Percentiles rank a stretch among this genome's conserved stretches.
phyloP scores from a whole-genome alignment of 2,113 vertebrate genomes.

The Psettodes erumei region DNA sequence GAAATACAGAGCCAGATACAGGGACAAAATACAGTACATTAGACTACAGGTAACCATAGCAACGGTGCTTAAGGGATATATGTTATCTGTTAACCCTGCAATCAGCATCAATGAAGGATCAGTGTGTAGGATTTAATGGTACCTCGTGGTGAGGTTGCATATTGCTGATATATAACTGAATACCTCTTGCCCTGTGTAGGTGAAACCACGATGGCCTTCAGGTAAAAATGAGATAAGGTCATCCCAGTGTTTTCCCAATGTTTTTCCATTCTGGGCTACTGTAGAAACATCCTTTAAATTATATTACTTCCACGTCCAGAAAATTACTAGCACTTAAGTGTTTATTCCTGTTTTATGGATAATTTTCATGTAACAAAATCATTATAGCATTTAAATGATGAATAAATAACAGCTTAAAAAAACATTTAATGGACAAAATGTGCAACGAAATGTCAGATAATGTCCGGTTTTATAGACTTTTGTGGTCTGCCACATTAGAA shows the following conservation, averaged over 20 bases:
- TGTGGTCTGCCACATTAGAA: neutral
- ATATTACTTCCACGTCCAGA: constrained; percentile 3
- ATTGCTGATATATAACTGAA: no score
- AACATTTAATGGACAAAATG: neutral
- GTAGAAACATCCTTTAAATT: constrained; percentile 6
- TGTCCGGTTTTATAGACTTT: neutral
- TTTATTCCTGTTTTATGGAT: constrained; percentile 9
- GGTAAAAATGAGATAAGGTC: no score
- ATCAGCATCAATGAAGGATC: no score
- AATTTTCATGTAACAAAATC: constrained; percentile 1
- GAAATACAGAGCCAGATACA: neutral
- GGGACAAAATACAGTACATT: no score
- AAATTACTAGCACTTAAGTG: neutral
- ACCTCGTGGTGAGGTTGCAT: no score
- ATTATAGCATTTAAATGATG: neutral
- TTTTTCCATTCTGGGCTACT: neutral
- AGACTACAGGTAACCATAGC: neutral
- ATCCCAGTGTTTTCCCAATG: no score
- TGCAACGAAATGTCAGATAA: neutral
- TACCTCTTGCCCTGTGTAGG: no score
- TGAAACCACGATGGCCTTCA: no score
- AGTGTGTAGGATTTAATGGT: no score
- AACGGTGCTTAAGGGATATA: neutral
- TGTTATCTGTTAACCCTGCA: neutral
- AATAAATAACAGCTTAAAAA: constrained; percentile 7